Evolutionary conservation across 37 sponge, comb jelly and placozoan genomes (phyloP).

Genomic region (Agelas oroides): DNA sequence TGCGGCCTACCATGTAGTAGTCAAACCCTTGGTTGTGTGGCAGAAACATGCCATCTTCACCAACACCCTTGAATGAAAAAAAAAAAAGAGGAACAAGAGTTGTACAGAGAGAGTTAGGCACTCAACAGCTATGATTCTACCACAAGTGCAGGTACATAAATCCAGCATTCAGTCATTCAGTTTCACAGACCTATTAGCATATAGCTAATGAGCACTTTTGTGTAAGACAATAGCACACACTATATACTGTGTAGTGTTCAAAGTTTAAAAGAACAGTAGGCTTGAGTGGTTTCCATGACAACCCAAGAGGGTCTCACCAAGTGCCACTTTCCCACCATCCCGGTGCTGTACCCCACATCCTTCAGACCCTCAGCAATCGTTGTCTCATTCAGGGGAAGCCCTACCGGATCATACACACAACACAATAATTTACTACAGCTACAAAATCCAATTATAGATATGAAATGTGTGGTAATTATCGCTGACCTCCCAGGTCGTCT

Average conservation of each 20-base stretch:
- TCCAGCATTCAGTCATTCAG: too few relatives aligned
- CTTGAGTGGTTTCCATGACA: too few relatives aligned
- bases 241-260: too few relatives aligned
- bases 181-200: too few relatives aligned
- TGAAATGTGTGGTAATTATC: too few relatives aligned
- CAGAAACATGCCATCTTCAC: slow-evolving; percentile 42
- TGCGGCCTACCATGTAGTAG: slow-evolving; percentile 72
- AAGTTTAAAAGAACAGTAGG: too few relatives aligned
- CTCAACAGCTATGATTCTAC: too few relatives aligned
- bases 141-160: too few relatives aligned
- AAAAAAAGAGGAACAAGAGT: too few relatives aligned
- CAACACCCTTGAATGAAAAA: slow-evolving; percentile 46
- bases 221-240: too few relatives aligned
- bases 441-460: neutral
- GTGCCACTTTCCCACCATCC: slow-evolving; percentile 78
- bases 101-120: too few relatives aligned
- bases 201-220: too few relatives aligned
- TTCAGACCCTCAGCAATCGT: slow-evolving; percentile 73
- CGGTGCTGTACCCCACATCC: slow-evolving; percentile 65
- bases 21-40: slow-evolving; percentile 80
- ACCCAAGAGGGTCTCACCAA: slow-evolving; percentile 30
- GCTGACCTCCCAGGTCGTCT: slow-evolving; percentile 58
- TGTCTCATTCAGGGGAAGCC: slow-evolving; percentile 61
- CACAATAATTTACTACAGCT: neutral
- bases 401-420: slow-evolving; percentile 15